phyloP scores from a whole-genome alignment of 2,888 invertebrate genomes.

The Stenoptilia bipunctidactyla region DNA sequence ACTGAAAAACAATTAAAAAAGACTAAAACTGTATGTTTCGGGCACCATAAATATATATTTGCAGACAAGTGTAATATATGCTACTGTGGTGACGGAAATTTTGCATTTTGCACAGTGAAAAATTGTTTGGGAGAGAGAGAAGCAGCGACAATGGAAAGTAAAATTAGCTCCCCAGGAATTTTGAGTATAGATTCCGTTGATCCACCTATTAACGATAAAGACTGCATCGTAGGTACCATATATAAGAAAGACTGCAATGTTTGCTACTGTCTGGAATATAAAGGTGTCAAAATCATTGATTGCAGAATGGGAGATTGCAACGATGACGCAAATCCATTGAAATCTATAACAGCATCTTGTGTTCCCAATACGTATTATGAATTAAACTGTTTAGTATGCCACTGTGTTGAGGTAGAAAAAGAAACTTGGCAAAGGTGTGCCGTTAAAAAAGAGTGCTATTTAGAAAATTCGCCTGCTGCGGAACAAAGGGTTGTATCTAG shows the following conservation, averaged over 20 bases:
- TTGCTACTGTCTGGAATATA: constrained; percentile 29
- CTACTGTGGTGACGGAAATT: constrained; percentile 47
- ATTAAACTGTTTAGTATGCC: background rate
- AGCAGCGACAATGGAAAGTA: background rate
- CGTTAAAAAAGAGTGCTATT: background rate
- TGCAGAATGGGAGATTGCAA: background rate
- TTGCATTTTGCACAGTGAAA: constrained; percentile 50
- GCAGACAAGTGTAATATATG: constrained; percentile 65
- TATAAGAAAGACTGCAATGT: constrained; percentile 39
- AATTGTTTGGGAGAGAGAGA: constrained; percentile 21
- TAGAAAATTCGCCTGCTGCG: background rate
- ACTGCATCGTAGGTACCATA: constrained; percentile 39
- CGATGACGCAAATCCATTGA: background rate
- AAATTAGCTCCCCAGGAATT: no score
- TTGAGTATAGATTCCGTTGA: background rate
- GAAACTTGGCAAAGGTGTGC: background rate
- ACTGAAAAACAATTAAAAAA: background rate
- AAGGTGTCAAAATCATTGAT: background rate
- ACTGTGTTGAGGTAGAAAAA: background rate
- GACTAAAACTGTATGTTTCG: background rate
- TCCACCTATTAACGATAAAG: constrained; percentile 15
- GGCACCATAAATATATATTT: constrained; percentile 36
- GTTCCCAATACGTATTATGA: background rate
- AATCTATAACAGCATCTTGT: background rate
- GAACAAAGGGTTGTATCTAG: no score